Conservation (phyloP, 1,140 invertebrate genomes). For the Brachionus sp. region DNA sequence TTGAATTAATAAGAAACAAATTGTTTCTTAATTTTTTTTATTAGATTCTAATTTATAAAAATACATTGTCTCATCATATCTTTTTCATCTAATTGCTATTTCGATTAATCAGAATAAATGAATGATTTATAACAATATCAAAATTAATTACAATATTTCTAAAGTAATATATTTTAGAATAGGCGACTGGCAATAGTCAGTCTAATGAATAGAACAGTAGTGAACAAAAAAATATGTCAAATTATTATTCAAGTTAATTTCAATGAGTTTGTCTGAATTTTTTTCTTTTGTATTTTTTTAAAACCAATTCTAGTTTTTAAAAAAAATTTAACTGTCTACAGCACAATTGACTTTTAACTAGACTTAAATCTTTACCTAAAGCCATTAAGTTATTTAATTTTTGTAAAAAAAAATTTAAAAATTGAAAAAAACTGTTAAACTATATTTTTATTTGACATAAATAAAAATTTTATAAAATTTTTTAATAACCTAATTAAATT, state of each 20-base stretch:
- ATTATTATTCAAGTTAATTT: slow-evolving; percentile 36
- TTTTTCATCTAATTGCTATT: background rate
- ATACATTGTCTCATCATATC: background rate
- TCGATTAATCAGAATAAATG: background rate
- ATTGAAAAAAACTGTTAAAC: background rate
- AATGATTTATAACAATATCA: background rate
- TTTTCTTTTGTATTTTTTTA: background rate
- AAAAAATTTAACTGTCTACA: background rate
- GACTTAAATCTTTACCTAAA: background rate
- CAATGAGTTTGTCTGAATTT: background rate
- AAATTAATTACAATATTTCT: background rate
- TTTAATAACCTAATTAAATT: too few species aligned
- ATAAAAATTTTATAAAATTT: too few species aligned
- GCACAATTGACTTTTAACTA: background rate
- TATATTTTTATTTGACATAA: too few species aligned
- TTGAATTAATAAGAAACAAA: background rate
- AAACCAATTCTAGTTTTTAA: background rate
- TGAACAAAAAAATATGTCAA: slow-evolving; percentile 11
- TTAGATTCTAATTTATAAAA: background rate
- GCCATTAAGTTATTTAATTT: too few species aligned
- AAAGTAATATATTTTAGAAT: background rate
- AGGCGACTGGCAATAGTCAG: background rate
- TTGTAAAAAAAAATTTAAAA: background rate
- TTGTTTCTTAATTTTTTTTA: background rate
- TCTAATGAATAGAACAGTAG: background rate